Base-by-base conservation (phyloP, 2,113 vertebrate genomes). In the Monopterus albus region DNA sequence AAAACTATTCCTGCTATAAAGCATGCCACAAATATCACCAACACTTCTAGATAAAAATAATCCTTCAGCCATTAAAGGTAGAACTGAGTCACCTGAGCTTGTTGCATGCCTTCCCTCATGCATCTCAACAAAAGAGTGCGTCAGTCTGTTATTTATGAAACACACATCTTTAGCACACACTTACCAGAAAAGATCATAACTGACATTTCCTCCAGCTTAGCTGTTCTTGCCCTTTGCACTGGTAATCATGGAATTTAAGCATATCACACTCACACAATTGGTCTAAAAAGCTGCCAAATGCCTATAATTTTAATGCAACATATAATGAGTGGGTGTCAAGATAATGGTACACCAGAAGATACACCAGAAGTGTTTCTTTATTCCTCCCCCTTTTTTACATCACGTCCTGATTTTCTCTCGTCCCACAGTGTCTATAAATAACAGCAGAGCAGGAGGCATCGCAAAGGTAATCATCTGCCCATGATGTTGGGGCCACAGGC, bases 381-480 rank as follows among this genome's bases (percentile, higher is more conserved):
- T 2, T 2, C 2, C 5, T 35, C 12, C 3, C 9, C 13, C 7
- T 36, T 38, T 66, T 47, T 40, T 31, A 7, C 23, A 66, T 73
- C 51, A 49, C 55, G 49, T 60, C 29, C 52, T 2, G 13, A 13
- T 70, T 62, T 58, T 5, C 14, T 53, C 52, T 49, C 13, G 12
- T 75, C 58, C 40, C 46, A 12, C 5, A 39, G 40, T 57, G 18
- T 78, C 82, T 72, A 69, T 70, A 67, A 82, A 84, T 83, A 75
- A 75, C 82, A 83, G 68, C 68, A 33, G 58, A 69, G 63, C 56
- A 20, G 61, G 42, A 68, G 45, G 72, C 51, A 26, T 65, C 71
- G 58, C 75, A 78, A 39, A 85, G 74, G 75, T 78, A 82, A 87
- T 88, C 71, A 78, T 83, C 78, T 71, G 45, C 58, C 79, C 59